Base-by-base conservation (phyloP, 2,113 vertebrate genomes). In the Nannobrachium achirus region DNA sequence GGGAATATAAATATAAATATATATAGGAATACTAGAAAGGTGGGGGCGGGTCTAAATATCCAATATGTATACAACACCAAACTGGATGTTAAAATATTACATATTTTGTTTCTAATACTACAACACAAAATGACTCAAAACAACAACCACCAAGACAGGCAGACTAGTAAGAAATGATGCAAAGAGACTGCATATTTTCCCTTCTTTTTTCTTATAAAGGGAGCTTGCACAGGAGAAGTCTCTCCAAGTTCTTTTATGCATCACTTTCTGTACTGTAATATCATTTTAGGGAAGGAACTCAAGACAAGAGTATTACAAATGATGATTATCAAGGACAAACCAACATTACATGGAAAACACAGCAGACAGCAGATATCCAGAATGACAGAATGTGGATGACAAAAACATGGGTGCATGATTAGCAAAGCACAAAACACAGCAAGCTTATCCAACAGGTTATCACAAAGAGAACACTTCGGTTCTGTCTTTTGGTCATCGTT, bases 301-400 rank as follows among this genome's bases (percentile, higher is more conserved):
- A 86, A 18, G 41, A 41, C n/a, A 33, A 72, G 82, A 88, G n/a
- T n/a, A n/a, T n/a, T n/a, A 52, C 67, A 85, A 85, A 44, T 66
- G 40, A 90, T 61, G 79, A 83, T 86, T 92, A 89, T 90, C 89
- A 91, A 81, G 92, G 78, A 92, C 90, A 94, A 92, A 92, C 89
- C 83, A 89, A 80, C 87, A 89, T 81, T 81, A 92, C 73, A 70
- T 81, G 84, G 78, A 73, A 84, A 83, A 86, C 83, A 93, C 80
- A 75, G 86, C 88, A 93, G 85, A 85, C 83, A 63, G 90, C 86
- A 91, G 88, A 89, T 86, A 88, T 91, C 93, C 93, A 92, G 71
- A 92, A 89, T 89, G 94, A 95, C 89, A 93, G 92, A 93, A 81
- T 71, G 85, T 63, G 73, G 69, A 84, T 45, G 67, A 83, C 64